Evolutionary conservation across 2,797 vertebrate genomes (phyloP), one percentile per base, ranked within the genome.

Genomic region (Sebastes taczanowskii): DNA sequence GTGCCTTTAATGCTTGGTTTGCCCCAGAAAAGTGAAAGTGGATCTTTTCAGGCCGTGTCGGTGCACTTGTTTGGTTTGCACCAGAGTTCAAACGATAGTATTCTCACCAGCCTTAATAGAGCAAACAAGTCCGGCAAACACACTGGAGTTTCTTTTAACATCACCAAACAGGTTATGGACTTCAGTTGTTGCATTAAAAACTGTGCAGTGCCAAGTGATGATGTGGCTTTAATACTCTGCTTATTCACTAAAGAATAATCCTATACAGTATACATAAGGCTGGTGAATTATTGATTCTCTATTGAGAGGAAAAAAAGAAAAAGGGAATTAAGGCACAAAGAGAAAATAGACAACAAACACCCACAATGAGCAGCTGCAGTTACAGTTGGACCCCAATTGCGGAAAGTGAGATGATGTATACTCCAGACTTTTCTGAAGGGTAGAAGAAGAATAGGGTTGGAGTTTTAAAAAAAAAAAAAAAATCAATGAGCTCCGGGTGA

Each of bases 401-500:
- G 35, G 60, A 67, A 58, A 52, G 20, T 22, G 46, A 77, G 22
- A 67, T 52, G 30, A 77, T 55, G 52, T 11, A 18, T 63, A 30
- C 68, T 25, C 5, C 11, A 35, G 22, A 30, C 27, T 3, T 61
- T 61, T 66, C 32, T 66, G 25, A 77, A 68, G 5, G 55, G 11
- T 30, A 55, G 58, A 30, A 76, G 23, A 71, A 80, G 22, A 73
- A 34, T 14, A 11, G 64, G 55, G 27, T 46, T 58, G 25, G 22
- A 59, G 64, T 64, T 73, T 73, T 8, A 46, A 46, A 46, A 8
- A 46, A 66, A 25, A 25, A 62, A 11, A 62, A 4, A 27, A 38
- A 61, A 77, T 70, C n/a, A 68, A 78, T 72, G 42, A 52, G 61
- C 27, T 46, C 20, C 70, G 52, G 29, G 35, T 62, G 52, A 74